Evolutionary conservation across 2,113 vertebrate genomes (phyloP).

Genomic region (Epinephelus fuscoguttatus): DNA sequence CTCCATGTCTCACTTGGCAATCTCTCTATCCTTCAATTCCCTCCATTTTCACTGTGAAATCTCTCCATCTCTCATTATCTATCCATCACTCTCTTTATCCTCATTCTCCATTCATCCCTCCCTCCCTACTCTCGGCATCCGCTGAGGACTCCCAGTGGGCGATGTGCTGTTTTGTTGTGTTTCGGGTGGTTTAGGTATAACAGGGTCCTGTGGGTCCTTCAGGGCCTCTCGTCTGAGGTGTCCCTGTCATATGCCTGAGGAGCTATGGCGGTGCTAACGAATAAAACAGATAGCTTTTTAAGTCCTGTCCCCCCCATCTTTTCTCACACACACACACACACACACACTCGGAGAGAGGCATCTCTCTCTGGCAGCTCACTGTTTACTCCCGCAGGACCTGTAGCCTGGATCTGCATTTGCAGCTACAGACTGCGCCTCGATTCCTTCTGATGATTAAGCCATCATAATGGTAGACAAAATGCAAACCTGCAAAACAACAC

Average conservation of each 20-base stretch:
- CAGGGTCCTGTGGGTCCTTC: slow-evolving; percentile 71
- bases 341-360: slow-evolving; percentile 53
- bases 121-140: slow-evolving; percentile 11
- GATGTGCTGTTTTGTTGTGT: slow-evolving; percentile 66
- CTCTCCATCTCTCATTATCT: slow-evolving; percentile 72
- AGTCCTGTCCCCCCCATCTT: slow-evolving; percentile 2
- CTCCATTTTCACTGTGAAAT: slow-evolving; percentile 65
- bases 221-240: slow-evolving; percentile 60
- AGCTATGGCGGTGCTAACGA: slow-evolving; percentile 66
- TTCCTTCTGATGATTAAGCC: slow-evolving; percentile 65
- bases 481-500: slow-evolving; percentile 55
- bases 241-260: slow-evolving; percentile 77
- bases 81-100: slow-evolving; percentile 69
- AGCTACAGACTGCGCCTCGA: slow-evolving; percentile 50
- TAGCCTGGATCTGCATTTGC: slow-evolving; percentile 74
- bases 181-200: slow-evolving; percentile 69
- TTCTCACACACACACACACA: slow-evolving; percentile 15
- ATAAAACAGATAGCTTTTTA: slow-evolving; percentile 68
- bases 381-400: slow-evolving; percentile 78
- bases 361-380: slow-evolving; percentile 72
- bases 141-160: slow-evolving; percentile 45
- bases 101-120: slow-evolving; percentile 42
- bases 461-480: slow-evolving; percentile 66
- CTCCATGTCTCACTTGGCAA: slow-evolving; percentile 75
- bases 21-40: slow-evolving; percentile 72